These are phyloP conservation scores for Microcebus ravelobensis DNA, from an alignment of 2,113 vertebrate species.

Conservation along the genomic window DNA sequence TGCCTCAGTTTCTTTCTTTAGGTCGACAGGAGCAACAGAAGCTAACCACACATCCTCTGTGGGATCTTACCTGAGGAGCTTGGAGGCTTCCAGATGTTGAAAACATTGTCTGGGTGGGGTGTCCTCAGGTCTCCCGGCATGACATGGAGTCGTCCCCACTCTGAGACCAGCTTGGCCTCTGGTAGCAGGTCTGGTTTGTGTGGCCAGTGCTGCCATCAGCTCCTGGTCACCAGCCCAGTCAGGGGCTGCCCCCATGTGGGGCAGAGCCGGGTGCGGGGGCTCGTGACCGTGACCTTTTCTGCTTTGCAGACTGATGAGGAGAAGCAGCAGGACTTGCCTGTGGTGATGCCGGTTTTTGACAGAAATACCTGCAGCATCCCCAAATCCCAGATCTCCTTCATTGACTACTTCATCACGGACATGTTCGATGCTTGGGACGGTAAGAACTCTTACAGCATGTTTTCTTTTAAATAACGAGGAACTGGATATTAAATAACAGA, in stretches of 20 bases:
- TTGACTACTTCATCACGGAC: constrained; percentile 98
- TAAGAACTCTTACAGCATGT: constrained; percentile 79
- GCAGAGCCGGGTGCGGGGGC: rapidly evolving
- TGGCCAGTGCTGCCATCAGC: neutral
- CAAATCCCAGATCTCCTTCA: constrained; percentile 98
- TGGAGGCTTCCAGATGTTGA: too few relatives aligned
- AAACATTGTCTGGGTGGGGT: neutral
- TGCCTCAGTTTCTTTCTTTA: neutral
- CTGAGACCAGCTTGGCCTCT: neutral
- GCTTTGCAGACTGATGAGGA: constrained; percentile 95
- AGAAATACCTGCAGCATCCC: constrained; percentile 98
- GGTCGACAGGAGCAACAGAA: neutral
- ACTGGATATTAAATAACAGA: rapidly evolving
- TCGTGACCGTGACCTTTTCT: rapidly evolving
- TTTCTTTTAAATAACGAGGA: neutral
- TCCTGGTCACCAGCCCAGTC: neutral
- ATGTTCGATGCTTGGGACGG: constrained; percentile 99
- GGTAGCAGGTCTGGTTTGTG: neutral
- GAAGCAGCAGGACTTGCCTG: constrained; percentile 93
- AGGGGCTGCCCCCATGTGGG: neutral
- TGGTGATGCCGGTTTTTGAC: constrained; percentile 99
- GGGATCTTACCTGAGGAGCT: neutral
- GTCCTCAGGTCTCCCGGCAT: neutral
- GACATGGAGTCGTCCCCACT: too few relatives aligned
- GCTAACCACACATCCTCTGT: too few relatives aligned